A percentile compares a stretch with the other conserved stretches of the same genome.
Conservation (phyloP, 2,888 invertebrate species). For the Netelia melanura region DNA sequence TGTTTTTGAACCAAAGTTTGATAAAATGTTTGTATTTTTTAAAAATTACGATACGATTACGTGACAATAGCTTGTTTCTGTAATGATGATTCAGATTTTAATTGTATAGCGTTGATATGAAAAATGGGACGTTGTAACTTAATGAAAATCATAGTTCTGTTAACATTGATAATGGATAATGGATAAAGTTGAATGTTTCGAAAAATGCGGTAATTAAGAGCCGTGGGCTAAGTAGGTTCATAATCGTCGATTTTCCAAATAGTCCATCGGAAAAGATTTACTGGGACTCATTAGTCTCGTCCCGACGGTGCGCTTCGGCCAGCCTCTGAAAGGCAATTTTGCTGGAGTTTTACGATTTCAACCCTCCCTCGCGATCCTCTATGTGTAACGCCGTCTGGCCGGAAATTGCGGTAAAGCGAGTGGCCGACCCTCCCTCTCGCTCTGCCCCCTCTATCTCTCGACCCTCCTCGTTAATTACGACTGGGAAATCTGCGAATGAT, state of each 20-base stretch:
- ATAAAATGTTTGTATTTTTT: no score
- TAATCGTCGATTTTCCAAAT: conserved; percentile 13
- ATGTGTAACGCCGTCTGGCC: neutral
- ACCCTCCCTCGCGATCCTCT: neutral
- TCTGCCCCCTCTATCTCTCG: no score
- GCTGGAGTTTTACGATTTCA: conserved; percentile 41
- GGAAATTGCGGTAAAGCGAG: conserved; percentile 11
- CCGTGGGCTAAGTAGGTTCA: neutral
- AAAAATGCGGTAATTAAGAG: neutral
- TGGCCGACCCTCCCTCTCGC: neutral
- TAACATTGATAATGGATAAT: neutral
- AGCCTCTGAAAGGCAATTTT: conserved; percentile 21
- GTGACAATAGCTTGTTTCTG: no score
- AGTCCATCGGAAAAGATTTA: conserved; percentile 34
- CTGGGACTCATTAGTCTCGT: conserved; percentile 13
- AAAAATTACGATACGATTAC: no score
- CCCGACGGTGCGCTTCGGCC: neutral
- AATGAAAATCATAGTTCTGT: neutral
- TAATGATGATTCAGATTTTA: neutral
- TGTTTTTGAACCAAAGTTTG: no score
- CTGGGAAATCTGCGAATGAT: conserved; percentile 14
- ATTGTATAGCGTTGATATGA: neutral
- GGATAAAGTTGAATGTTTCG: neutral
- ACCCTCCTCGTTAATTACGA: conserved; percentile 29
- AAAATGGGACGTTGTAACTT: neutral